Evolutionary conservation across 2,888 invertebrate genomes (phyloP), one percentile per base, ranked within the genome.

Genomic region (Rhorus exstirpatorius): DNA sequence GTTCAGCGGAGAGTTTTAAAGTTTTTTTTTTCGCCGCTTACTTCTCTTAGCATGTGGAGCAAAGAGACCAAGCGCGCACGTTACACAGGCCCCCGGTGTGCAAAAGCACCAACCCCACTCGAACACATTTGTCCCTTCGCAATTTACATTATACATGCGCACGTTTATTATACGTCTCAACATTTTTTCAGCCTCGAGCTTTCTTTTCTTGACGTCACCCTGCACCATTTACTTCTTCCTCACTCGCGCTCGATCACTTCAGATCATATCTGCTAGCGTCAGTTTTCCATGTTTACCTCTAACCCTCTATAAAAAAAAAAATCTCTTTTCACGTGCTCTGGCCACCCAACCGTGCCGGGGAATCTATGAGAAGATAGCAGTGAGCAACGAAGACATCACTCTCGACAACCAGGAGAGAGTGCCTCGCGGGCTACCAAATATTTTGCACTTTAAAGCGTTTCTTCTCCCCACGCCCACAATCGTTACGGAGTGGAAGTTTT

Each of bases 1-100:
- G 89, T 89, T 87, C 87, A 87, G 82, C 81, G 79, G 70, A 70
- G 83, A 89, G 87, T 89, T 89, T 86, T 86, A 87, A 88, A 90
- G 88, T 90, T 88, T 88, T 82, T 88, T 88, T 82, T 81, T 61
- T 46, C 51, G 49, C 53, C 71, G 79, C 84, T 88, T 86, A 63
- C 72, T 19, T 24, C 75, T 75, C 76, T 65, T 21, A 63, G 65
- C 38, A 44, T 53, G 65, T 53, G 41, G 75, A 31, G 51, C 17
- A 12, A 21, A 38, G 70, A 70, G 75, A 17, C 31, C 26, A 26
- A 67, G 41, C 26, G 77, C 1, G 31, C 79, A 58, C 72, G 61
- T 58, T 70, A 68, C 63, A 79, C 63, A 79, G 53, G n/a, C 19
- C 60, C 31, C 74, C 41, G 38, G 38, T 51, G 35, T 61, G 68